Percentiles rank a stretch among this genome's conserved stretches.
phyloP scores from a whole-genome alignment of 2,797 vertebrate genomes.

The Astyanax mexicanus region DNA sequence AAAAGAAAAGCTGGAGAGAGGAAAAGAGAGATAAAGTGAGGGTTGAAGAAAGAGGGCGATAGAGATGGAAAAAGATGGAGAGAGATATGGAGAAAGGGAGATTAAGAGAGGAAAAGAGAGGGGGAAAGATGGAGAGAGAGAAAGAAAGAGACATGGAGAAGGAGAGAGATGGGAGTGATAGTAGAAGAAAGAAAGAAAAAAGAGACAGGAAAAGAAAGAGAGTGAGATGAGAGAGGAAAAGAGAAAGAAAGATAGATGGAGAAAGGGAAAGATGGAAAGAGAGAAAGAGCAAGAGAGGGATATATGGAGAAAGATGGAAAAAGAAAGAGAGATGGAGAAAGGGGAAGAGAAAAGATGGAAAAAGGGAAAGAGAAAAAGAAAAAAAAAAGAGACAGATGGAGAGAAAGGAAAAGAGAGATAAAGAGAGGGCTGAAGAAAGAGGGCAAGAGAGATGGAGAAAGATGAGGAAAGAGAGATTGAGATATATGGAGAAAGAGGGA shows the following conservation, averaged over 20 bases:
- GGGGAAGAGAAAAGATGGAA: too few relatives aligned
- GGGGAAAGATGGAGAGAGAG: neutral
- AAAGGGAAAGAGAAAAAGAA: neutral
- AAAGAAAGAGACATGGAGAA: too few relatives aligned
- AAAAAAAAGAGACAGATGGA: slow-evolving; percentile 1
- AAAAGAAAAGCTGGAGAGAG: neutral
- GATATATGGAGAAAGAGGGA: slow-evolving; percentile 1
- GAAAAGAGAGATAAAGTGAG: slow-evolving; percentile 8
- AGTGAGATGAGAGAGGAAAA: neutral
- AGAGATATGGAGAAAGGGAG: slow-evolving; percentile 8
- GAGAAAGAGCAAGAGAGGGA: too few relatives aligned
- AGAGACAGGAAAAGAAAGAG: neutral
- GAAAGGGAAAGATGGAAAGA: neutral
- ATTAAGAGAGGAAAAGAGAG: slow-evolving; percentile 11
- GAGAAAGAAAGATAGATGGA: slow-evolving; percentile 2
- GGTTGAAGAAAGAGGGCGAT: neutral
- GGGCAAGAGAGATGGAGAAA: neutral
- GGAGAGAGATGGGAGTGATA: too few relatives aligned
- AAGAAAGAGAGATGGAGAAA: neutral
- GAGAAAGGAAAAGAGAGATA: neutral
- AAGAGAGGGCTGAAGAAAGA: neutral
- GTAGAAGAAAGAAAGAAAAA: neutral
- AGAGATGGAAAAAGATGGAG: neutral
- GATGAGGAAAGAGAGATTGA: neutral
- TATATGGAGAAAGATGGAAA: too few relatives aligned